Base-by-base conservation (phyloP, 2,113 vertebrate genomes). In the Rhea americana region DNA sequence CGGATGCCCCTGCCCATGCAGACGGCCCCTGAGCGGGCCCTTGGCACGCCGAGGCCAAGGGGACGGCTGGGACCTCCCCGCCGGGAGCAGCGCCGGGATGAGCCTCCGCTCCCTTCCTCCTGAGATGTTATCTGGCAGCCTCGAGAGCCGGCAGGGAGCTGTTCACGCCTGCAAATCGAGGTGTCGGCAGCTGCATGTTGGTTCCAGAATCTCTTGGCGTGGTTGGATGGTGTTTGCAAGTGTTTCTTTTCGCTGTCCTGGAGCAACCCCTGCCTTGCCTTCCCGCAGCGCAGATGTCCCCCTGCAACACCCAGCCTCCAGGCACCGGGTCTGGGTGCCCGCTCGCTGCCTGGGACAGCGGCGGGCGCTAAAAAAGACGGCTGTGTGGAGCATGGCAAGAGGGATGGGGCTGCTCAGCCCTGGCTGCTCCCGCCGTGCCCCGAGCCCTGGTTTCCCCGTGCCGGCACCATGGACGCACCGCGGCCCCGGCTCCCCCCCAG, bases 401-500 rank as follows among this genome's bases (percentile, higher is more conserved):
- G 45, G 17, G 43, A 14, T 45, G 11, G 26, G 43, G 65, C 26
- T 13, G 41, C 30, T 47, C 41, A 43, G 43, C 21, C 26, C 30
- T 25, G 32, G 41, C 39, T 25, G 4, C 15, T 25, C 25, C 35
- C 8, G 37, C 28, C 28, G 17, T 47, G 11, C 13, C 19, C 12
- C 28, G 14, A 25, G 68, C 48, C 68, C 24, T 25, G 25, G 6
- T 11, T 75, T 8, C 28, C 39, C 17, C 24, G 12, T 15, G 22
- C 22, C 12, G 28, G 35, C 37, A 11, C 35, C 26, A 30, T 22
- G 20, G n/a, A 12, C 14, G 37, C 50, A 14, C 26, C 48, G 48
- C 62, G 25, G 26, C 62, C 21, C 37, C 78, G 65, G 85, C 86
- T 85, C 85, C 94, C 89, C 86, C 86, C 95, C 32, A 32, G 80